Base-by-base conservation (phyloP, 2,888 invertebrate species). In the Celastrina argiolus region DNA sequence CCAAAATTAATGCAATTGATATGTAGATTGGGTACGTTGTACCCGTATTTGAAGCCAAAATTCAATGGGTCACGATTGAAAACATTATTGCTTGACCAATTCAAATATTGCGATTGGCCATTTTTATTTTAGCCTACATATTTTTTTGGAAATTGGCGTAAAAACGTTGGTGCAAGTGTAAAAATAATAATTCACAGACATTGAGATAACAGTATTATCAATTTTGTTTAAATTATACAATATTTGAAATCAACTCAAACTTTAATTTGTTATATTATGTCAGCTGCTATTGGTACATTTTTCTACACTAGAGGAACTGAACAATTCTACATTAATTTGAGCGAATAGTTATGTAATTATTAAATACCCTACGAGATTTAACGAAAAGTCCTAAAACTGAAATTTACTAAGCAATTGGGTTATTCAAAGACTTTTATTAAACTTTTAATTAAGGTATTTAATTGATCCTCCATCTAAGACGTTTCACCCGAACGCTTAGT, bases 271-370 rank as follows among this genome's bases (percentile, higher is more conserved):
- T 16, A 16, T 31, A 59, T 16, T 18, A 59, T 12, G 31, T 16
- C 16, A 18, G 34, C 12, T 34, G 34, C 12, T 34, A 34, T 59
- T 34, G 31, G 31, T 59, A 59, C 34, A 36, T 59, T 59, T 18
- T n/a, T 36, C 61, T 61, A 84, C 70, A 75, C 86, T 88, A 88
- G 83, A 88, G 88, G 88, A 88, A 88, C 88, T 84, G 80, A 77
- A 81, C 81, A 84, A 84, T 77, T 82, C 83, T 87, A 87, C 76
- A 74, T 80, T 82, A 79, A 72, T 75, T 85, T 84, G 85, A 86
- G 85, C 85, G 84, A 74, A 72, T 69, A 64, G n/a, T 69, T 68
- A 69, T 7, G 39, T 67, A 39, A 22, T 22, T 63, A 56, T 36
- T 45, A 31, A 42, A 31, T 64, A 36, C 26, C 5, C 63, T 63